Evolutionary conservation across 2,797 vertebrate species (phyloP), one percentile per base, ranked within the genome.

Genomic region (Xiphophorus birchmanni): DNA sequence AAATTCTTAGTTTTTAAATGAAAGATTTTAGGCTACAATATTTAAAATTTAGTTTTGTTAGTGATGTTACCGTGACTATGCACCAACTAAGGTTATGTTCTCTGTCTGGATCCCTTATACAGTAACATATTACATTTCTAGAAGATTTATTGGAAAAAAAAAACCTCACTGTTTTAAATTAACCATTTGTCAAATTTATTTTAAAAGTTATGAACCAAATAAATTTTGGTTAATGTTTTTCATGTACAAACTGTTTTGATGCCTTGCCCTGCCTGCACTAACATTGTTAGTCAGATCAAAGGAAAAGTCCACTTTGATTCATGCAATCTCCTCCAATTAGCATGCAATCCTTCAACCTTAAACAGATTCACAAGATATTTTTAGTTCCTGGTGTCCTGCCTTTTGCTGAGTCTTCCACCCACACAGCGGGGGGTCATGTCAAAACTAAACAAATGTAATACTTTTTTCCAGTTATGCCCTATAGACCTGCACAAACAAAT

Each of bases 401-500:
- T 87, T 84, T 86, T 11, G 45, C 42, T 47, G 45, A 79, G 63
- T 80, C 48, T 54, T 52, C 81, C 78, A 82, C 79, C 84, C 77
- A 77, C 79, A 82, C 73, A 76, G 67, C 44, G 1, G 45, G 79
- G 86, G 54, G 80, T 40, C 44, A 65, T 78, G 82, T 74, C 29
- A 72, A 85, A 85, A 82, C 72, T 76, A 89, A 92, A 91, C 87
- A 89, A 82, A 86, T 76, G 45, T 67, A 89, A 84, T 82, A 72
- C 76, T 45, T 60, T 87, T 87, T 81, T 89, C 79, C 78, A 77
- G 54, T 82, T 87, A 56, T 81, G 76, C 56, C 77, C 60, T 81
- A 82, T 74, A 52, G 73, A 89, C 76, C 37, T 42, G 54, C 35
- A 45, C 52, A 81, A 85, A 87, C 42, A 82, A 50, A 79, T 77